Base-by-base conservation (phyloP, 1,140 invertebrate genomes). In the Lethrus apterus region DNA sequence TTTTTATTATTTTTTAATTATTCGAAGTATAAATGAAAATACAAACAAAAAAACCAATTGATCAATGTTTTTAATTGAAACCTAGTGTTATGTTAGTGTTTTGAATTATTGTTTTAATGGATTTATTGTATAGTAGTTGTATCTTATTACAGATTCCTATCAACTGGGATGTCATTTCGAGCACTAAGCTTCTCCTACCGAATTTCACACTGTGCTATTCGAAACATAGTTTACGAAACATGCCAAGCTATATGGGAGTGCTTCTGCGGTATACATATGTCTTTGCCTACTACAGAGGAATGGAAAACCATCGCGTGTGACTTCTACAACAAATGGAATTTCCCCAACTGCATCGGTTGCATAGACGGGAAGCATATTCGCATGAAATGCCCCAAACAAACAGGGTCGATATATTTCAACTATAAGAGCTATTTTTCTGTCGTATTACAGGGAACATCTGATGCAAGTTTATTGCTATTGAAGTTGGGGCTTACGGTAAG, bases 341-440 rank as follows among this genome's bases (percentile, higher is more conserved):
- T 68, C 48, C 67, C 61, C 1, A 51, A 63, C 43, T 63, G 57
- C 41, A 29, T 66, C 23, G 61, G 64, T 2, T 56, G 60, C 10
- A 55, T 66, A 4, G 53, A 55, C 44, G 53, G 50, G 8, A 45
- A 47, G 33, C 24, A 57, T 33, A 45, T 57, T 33, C 32, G 50
- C 0, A 46, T 58, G 31, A 46, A 41, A 45, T 46, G 41, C 46
- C 54, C 55, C n/a, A 10, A 8, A 10, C 29, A 34, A 3, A 46
- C 44, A 21, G 54, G 51, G 11, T 47, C 47, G 5, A 47, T 42
- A 18, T 54, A 30, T 40, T 56, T 23, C 35, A 56, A 56, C 34
- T 50, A 56, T 26, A 46, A 73, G 52, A 34, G 58, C 1, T 59
- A 46, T 52, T 71, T 65, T 52, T 56, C 49, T 14, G 59, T 66